phyloP scores from a whole-genome alignment of 2,888 invertebrate species.

The Endomychus coccineus region DNA sequence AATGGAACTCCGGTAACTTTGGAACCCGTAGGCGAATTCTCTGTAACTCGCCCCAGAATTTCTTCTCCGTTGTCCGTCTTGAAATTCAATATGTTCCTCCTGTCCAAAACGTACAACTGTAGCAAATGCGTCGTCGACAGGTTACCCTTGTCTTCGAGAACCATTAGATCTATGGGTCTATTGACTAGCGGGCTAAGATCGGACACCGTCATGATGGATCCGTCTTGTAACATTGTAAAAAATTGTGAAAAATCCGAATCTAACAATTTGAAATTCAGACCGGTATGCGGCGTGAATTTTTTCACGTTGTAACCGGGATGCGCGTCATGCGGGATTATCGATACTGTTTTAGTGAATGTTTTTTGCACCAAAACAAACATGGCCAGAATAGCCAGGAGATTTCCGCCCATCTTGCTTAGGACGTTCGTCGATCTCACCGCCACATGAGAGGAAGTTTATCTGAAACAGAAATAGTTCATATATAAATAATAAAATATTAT shows the following conservation, averaged over 20 bases:
- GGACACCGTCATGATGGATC: slow-evolving; percentile 84
- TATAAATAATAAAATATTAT: too few species aligned
- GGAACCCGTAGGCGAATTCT: slow-evolving; percentile 69
- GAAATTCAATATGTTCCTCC: slow-evolving; percentile 74
- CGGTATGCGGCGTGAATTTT: slow-evolving; percentile 59
- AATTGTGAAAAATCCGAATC: slow-evolving; percentile 77
- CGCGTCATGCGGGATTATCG: slow-evolving; percentile 81
- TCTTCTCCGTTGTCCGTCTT: slow-evolving; percentile 53
- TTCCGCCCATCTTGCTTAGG: slow-evolving; percentile 7
- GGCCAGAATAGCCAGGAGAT: slow-evolving; percentile 19
- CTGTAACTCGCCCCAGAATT: slow-evolving; percentile 63
- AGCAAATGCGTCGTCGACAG: slow-evolving; percentile 72
- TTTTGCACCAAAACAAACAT: slow-evolving; percentile 18
- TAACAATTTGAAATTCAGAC: slow-evolving; percentile 57
- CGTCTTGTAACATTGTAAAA: slow-evolving; percentile 81
- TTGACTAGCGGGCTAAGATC: slow-evolving; percentile 76
- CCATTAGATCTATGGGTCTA: slow-evolving; percentile 71
- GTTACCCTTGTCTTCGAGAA: slow-evolving; percentile 75
- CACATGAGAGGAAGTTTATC: slow-evolving; percentile 24
- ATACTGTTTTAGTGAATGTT: slow-evolving; percentile 34
- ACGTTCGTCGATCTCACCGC: slow-evolving; percentile 27
- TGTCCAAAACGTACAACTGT: slow-evolving; percentile 75
- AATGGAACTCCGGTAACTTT: slow-evolving; percentile 63
- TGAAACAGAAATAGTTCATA: slow-evolving; percentile 8
- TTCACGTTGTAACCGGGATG: slow-evolving; percentile 84